phyloP scores from a whole-genome alignment of 2,888 invertebrate species.

The Tinea trinotella region DNA sequence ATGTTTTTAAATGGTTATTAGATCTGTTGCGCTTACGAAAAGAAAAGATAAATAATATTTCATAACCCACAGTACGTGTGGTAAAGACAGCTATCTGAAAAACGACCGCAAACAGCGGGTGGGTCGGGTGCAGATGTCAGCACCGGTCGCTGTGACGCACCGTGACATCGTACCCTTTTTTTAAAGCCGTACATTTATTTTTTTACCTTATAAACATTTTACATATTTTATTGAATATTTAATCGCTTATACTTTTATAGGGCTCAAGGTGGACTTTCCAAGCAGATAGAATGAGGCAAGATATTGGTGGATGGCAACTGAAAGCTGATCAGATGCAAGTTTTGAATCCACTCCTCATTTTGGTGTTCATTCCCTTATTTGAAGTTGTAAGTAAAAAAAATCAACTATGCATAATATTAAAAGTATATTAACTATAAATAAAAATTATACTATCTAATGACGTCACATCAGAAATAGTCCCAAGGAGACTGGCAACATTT shows the following conservation, averaged over 20 bases:
- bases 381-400: conserved; percentile 71
- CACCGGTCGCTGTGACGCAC: neutral
- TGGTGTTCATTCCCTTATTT: conserved; percentile 88
- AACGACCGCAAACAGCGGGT: neutral
- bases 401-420: too few species aligned
- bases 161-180: neutral
- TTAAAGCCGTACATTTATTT: neutral
- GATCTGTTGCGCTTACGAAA: too few species aligned
- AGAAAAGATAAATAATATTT: neutral
- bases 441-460: too few species aligned
- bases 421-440: too few species aligned
- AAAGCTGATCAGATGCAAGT: conserved; percentile 98
- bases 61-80: neutral
- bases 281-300: conserved; percentile 89
- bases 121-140: neutral
- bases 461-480: too few species aligned
- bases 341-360: conserved; percentile 88
- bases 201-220: too few species aligned
- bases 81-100: neutral
- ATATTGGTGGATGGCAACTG: conserved; percentile 79
- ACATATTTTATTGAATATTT: too few species aligned
- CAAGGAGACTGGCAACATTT: too few species aligned
- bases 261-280: conserved; percentile 95
- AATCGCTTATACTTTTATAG: conserved; percentile 50
- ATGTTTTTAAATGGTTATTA: too few species aligned